Evolutionary conservation across 2,113 vertebrate species (phyloP), one percentile per base, ranked within the genome.

Genomic region (Sander vitreus): DNA sequence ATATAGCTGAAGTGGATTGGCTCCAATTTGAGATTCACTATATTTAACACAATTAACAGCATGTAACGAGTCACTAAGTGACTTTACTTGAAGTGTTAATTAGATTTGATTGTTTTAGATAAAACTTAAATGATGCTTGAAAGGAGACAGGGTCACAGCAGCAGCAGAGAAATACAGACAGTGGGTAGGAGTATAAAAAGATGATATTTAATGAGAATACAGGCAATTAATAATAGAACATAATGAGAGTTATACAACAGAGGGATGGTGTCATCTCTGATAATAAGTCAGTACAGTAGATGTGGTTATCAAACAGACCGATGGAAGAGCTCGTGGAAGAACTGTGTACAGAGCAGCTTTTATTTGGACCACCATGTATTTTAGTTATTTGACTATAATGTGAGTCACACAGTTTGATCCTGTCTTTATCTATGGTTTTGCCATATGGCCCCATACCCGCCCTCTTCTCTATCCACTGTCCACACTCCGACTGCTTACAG

Each of bases 51-150:
- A 73, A 53, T 85, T 71, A 87, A 71, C 73, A 64, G 45, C 54
- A 19, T 45, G 59, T 60, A 73, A 84, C 53, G 1, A 85, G 78
- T 76, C 76, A 58, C 73, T 83, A 36, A 76, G 76, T 81, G 88
- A 87, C 78, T 84, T 79, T 65, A 77, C 81, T 80, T 58, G 69
- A 82, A 85, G 85, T 78, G 80, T 76, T 87, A 84, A 91, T 91
- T 85, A 86, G 75, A 58, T 87, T 78, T 64, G 79, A 90, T 92
- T 79, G 76, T 91, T 85, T 90, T 57, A 63, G 68, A 85, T 85
- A 79, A 79, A 87, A 82, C 81, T 84, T 77, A 73, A 88, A 88
- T 73, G 89, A 86, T 83, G 84, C 86, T 91, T 81, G 78, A 84
- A 84, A 64, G 65, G 75, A 88, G 76, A 73, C 64, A 13, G 64